Conservation (phyloP, 2,888 invertebrate genomes). For the Leptopilina myrica region DNA sequence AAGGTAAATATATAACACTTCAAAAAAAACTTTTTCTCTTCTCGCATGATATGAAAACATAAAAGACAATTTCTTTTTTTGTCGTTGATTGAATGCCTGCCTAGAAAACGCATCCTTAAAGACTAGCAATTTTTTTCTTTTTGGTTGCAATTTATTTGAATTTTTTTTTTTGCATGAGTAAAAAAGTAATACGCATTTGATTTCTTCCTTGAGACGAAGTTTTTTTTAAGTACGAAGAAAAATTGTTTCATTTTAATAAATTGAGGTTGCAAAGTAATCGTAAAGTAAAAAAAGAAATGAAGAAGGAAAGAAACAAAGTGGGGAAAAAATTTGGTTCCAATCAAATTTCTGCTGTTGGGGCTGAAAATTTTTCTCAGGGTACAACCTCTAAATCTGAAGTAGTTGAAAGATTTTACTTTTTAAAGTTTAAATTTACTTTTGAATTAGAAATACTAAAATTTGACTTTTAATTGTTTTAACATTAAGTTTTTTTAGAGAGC, state of each 20-base stretch:
- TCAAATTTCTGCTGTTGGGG: too few species aligned
- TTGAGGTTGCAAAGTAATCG: not conserved
- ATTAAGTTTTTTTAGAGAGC: too few species aligned
- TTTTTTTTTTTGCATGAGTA: not conserved
- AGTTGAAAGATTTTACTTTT: too few species aligned
- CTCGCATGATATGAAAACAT: slow-evolving; percentile 5
- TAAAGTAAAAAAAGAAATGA: too few species aligned
- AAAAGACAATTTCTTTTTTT: not conserved
- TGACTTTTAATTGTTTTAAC: too few species aligned
- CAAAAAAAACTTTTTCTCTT: not conserved
- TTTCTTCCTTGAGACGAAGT: not conserved
- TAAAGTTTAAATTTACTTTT: too few species aligned
- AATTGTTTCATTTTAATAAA: not conserved
- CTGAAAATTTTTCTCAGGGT: too few species aligned
- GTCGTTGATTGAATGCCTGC: slow-evolving; percentile 16
- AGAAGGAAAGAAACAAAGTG: too few species aligned
- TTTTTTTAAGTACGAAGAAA: not conserved
- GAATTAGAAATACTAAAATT: too few species aligned
- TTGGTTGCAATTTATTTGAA: not conserved
- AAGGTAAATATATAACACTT: slow-evolving; percentile 62
- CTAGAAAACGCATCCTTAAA: not conserved
- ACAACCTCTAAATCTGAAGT: too few species aligned
- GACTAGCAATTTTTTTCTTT: too few species aligned
- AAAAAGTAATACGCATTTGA: not conserved
- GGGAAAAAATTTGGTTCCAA: too few species aligned